phyloP scores from a whole-genome alignment of 2,888 invertebrate genomes.

The Tipula vernalis region DNA sequence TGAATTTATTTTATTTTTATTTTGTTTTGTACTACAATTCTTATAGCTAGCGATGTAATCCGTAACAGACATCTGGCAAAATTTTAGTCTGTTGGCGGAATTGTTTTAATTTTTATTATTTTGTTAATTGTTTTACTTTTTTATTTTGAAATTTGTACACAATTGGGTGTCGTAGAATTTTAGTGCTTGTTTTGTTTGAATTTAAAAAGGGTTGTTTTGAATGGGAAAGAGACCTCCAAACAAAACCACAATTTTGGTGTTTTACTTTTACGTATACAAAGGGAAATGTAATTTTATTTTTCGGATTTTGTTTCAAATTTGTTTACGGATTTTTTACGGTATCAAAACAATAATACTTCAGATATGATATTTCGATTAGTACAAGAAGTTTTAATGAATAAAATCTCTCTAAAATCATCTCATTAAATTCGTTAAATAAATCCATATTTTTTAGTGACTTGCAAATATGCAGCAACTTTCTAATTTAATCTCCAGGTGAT shows the following conservation, averaged over 20 bases:
- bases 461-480: neutral
- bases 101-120: neutral
- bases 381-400: neutral
- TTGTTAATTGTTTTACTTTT: neutral
- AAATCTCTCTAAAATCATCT: neutral
- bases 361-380: neutral
- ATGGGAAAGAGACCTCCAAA: neutral
- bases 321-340: neutral
- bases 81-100: neutral
- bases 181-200: neutral
- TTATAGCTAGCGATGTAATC: neutral
- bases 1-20: neutral
- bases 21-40: neutral
- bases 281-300: neutral
- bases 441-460: neutral
- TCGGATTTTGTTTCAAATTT: neutral
- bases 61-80: neutral
- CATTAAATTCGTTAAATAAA: neutral
- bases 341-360: neutral
- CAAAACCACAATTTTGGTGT: neutral
- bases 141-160: neutral
- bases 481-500: neutral
- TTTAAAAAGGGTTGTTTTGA: neutral
- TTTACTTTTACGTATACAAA: neutral
- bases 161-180: neutral